These are phyloP conservation scores for Meiosimyza platycephala DNA, from an alignment of 2,888 invertebrate species.

Conservation along the genomic window DNA sequence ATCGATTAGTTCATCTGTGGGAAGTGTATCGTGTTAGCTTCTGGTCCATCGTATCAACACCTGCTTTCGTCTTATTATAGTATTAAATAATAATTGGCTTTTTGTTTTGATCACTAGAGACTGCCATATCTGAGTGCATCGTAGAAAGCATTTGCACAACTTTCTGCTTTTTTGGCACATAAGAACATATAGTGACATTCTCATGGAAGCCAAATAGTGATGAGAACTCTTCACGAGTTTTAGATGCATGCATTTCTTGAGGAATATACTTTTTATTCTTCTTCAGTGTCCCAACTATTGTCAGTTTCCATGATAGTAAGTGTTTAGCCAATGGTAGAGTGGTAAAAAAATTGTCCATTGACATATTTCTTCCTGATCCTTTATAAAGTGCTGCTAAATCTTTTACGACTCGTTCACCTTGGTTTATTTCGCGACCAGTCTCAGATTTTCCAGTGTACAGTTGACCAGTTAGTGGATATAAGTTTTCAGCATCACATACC, in stretches of 20 bases:
- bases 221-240: conserved; percentile 9
- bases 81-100: conserved; percentile 37
- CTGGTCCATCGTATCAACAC: conserved; percentile 37
- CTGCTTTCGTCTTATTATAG: conserved; percentile 36
- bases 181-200: conserved; percentile 1
- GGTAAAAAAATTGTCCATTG: conserved; percentile 12
- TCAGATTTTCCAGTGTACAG: conserved; percentile 42
- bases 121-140: too few species aligned
- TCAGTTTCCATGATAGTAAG: conserved; percentile 7
- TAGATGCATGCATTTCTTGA: conserved; percentile 21
- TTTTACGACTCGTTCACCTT: conserved; percentile 44
- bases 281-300: conserved; percentile 28
- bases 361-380: conserved; percentile 12
- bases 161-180: conserved; percentile 9
- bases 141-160: conserved; percentile 23
- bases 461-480: conserved; percentile 33
- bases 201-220: conserved; percentile 27
- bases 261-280: background rate
- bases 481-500: conserved; percentile 36
- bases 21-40: conserved; percentile 34
- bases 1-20: conserved; percentile 38
- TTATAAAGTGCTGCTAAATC: conserved; percentile 37
- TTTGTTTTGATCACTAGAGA: conserved; percentile 14
- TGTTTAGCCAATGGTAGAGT: conserved; percentile 16
- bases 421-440: conserved; percentile 48